phyloP scores from a whole-genome alignment of 2,113 vertebrate species.

The Nycticorax nycticorax region DNA sequence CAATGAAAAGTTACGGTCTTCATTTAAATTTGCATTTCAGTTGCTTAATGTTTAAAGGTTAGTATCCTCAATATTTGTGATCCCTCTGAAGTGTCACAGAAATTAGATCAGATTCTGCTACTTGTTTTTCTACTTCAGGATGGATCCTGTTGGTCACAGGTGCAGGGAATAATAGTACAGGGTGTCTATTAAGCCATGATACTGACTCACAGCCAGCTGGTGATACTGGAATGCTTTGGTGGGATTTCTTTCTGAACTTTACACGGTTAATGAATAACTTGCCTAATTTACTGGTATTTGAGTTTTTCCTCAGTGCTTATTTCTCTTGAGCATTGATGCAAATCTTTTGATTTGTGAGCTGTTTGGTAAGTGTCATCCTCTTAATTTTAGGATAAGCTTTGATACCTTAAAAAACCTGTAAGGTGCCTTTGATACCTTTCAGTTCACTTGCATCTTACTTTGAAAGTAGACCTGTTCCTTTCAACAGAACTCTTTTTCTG shows the following conservation, averaged over 20 bases:
- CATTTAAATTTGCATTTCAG: background rate
- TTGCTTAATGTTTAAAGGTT: background rate
- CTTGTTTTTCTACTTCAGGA: background rate
- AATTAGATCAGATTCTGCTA: background rate
- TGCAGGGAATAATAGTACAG: background rate
- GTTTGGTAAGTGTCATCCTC: background rate
- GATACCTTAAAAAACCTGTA: background rate
- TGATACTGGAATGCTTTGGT: background rate
- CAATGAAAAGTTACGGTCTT: background rate
- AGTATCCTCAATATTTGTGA: background rate
- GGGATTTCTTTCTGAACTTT: background rate
- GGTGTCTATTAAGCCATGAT: background rate
- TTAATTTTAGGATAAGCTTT: background rate
- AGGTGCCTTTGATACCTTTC: background rate
- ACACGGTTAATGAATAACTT: background rate
- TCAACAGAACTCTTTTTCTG: background rate
- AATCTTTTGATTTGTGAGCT: background rate
- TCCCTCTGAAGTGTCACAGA: background rate
- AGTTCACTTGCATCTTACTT: background rate
- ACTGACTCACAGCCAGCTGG: background rate
- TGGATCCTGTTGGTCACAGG: background rate
- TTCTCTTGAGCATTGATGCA: background rate
- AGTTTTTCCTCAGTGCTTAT: background rate
- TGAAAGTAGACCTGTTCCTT: background rate
- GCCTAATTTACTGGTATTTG: background rate